phyloP scores from a whole-genome alignment of 64 coral and sea anemone genomes.

The Exaiptasia diaphana region DNA sequence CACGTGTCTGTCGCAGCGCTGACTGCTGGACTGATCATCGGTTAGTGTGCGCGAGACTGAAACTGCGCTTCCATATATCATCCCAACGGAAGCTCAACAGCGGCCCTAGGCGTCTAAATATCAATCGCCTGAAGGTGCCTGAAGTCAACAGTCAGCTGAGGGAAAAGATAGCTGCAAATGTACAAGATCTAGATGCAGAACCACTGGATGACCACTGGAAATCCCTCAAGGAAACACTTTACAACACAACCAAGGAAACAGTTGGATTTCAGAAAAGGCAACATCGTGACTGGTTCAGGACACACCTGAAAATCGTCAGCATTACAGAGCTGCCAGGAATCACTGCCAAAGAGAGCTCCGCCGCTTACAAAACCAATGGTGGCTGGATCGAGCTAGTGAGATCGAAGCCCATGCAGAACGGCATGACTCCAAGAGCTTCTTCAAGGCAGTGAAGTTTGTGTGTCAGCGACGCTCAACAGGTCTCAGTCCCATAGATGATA shows the following conservation, averaged over 20 bases:
- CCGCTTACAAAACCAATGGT: slow-evolving; percentile 10
- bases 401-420: neutral
- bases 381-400: neutral
- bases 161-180: neutral
- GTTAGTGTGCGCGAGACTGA: neutral
- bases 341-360: slow-evolving; percentile 11
- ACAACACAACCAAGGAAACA: too few species aligned
- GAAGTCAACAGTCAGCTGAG: neutral
- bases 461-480: neutral
- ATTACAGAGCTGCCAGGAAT: neutral
- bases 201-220: neutral
- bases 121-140: neutral
- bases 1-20: slow-evolving; percentile 16
- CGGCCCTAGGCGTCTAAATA: neutral
- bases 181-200: neutral
- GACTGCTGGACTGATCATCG: slow-evolving; percentile 34
- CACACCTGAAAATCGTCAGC: neutral
- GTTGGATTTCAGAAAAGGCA: too few species aligned
- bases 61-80: neutral
- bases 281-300: too few species aligned
- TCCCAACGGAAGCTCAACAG: neutral
- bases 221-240: neutral
- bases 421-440: slow-evolving; percentile 7
- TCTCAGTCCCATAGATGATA: neutral
- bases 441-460: neutral